Evolutionary conservation across 2,113 vertebrate genomes (phyloP).

Genomic region (Sterna hirundo): DNA sequence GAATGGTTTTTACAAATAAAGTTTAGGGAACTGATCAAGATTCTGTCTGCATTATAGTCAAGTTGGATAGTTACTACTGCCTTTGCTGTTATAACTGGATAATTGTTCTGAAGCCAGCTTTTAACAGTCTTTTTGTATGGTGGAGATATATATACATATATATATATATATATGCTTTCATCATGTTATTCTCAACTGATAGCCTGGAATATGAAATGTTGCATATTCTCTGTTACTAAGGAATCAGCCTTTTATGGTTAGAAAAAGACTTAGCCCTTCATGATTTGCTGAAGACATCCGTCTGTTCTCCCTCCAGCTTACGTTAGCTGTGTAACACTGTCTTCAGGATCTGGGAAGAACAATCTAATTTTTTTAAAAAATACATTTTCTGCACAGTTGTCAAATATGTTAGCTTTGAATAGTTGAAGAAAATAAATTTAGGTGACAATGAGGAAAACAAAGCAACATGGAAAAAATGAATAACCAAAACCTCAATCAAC

Average conservation of each 20-base stretch:
- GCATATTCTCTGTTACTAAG: neutral
- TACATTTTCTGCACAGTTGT: neutral
- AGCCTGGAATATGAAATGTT: neutral
- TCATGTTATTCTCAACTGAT: neutral
- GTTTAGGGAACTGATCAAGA: neutral
- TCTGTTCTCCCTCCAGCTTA: neutral
- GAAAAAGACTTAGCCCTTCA: neutral
- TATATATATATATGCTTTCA: neutral
- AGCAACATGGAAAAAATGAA: neutral
- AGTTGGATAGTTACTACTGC: neutral
- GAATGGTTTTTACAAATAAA: neutral
- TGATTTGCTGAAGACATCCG: neutral
- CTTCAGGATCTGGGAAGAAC: neutral
- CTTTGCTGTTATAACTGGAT: neutral
- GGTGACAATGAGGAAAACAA: neutral
- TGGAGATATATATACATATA: neutral
- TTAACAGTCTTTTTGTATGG: neutral
- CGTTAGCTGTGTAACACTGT: neutral
- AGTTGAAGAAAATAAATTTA: neutral
- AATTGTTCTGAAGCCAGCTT: neutral
- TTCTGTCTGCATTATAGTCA: neutral
- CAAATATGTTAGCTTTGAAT: neutral
- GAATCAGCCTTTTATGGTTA: neutral
- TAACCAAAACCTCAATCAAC: neutral
- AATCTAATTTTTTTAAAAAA: neutral